Base-by-base conservation (phyloP, 2,113 vertebrate genomes). In the Ictalurus furcatus region DNA sequence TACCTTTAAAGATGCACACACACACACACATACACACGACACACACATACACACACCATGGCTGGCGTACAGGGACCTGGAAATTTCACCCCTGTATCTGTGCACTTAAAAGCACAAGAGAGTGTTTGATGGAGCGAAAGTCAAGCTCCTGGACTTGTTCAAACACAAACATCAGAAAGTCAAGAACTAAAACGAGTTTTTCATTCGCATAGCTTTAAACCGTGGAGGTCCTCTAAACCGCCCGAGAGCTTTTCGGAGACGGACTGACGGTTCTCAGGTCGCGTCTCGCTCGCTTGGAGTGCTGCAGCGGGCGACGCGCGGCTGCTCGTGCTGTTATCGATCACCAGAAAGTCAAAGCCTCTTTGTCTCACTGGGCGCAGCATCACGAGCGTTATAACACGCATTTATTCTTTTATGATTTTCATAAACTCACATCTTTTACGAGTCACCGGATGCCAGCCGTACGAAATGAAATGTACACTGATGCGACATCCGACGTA, bases 351-450 rank as follows among this genome's bases (percentile, higher is more conserved):
- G 28, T 85, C 73, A 71, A 34, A 69, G 58, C 44, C 52, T 69
- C 87, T 88, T 88, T 89, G 56, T 85, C n/a, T 89, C 13, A 1
- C 84, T 34, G 48, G 71, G 78, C 7, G 30, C 71, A 74, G 87
- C 79, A 59, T n/a, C 37, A 16, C 28, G 30, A 17, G 30, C 40
- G 0, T 52, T 56, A 34, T 12, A 44, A 28, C 14, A 44, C 12
- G 7, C 21, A 9, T 58, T 0, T n/a, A 48, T 28, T 86, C 34
- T 40, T 40, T 40, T 40, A 40, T 19, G 2, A 48, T 82, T 58
- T 58, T 59, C 9, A 5, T 12, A 82, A 59, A 37, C 17, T 37
- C 54, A 82, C 79, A 37, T 19, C 16, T 71, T 73, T 19, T 74
- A 8, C 37, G 6, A 23, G 4, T 74, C 71, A 73, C 71, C 14